A percentile compares a stretch with the other conserved stretches of the same genome.
Conservation (phyloP, 1,140 invertebrate genomes). For the Psilanteris sp. region DNA sequence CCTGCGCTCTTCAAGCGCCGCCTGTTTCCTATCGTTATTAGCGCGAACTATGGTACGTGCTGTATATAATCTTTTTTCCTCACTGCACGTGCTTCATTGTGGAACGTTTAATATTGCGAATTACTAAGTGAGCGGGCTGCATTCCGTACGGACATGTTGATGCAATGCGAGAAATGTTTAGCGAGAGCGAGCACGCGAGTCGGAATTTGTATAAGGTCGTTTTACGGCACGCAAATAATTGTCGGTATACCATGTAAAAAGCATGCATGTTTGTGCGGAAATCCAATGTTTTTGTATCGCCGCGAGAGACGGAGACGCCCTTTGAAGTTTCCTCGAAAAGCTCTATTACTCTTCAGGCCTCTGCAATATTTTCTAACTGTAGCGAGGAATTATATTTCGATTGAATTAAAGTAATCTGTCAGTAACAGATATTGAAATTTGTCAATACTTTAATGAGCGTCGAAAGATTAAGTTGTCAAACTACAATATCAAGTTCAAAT, state of each 20-base stretch:
- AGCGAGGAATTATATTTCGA: too few species aligned
- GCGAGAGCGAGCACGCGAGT: slow-evolving; percentile 43
- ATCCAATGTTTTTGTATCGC: slow-evolving; percentile 13
- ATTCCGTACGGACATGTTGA: slow-evolving; percentile 43
- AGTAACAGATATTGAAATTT: too few species aligned
- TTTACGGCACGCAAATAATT: slow-evolving; percentile 39
- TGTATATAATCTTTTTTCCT: slow-evolving; percentile 42
- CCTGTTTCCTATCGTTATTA: slow-evolving; percentile 33
- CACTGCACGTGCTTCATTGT: slow-evolving; percentile 42
- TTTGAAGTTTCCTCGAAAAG: slow-evolving; percentile 22
- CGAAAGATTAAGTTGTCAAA: too few species aligned
- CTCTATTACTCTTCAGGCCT: too few species aligned
- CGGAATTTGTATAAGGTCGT: slow-evolving; percentile 47
- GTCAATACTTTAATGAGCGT: too few species aligned
- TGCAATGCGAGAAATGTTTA: slow-evolving; percentile 52
- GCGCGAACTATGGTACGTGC: slow-evolving; percentile 38
- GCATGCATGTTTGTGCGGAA: slow-evolving; percentile 12
- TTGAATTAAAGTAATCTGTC: too few species aligned
- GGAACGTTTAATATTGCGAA: slow-evolving; percentile 52
- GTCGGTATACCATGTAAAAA: slow-evolving; percentile 15
- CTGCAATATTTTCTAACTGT: too few species aligned
- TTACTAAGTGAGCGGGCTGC: slow-evolving; percentile 36
- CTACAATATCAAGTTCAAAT: too few species aligned
- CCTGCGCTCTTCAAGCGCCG: slow-evolving; percentile 1
- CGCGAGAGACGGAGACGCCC: slow-evolving; percentile 14